A percentile compares a stretch with the other conserved stretches of the same genome.
These are phyloP conservation scores for Redunca redunca DNA, from an alignment of 2,113 vertebrate species.

Conservation along the genomic window DNA sequence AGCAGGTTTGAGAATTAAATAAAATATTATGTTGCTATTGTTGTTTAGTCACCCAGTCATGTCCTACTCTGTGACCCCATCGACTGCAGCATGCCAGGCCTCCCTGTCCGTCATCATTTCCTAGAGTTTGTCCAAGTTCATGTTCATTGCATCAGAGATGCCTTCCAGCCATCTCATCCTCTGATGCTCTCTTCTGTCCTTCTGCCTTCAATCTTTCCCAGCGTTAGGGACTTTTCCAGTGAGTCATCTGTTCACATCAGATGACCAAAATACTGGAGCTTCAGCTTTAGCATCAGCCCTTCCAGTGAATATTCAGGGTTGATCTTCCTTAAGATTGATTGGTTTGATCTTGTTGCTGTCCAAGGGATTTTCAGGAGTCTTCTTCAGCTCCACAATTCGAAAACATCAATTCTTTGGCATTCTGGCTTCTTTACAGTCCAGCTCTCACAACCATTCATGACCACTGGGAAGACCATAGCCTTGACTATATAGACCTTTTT, in stretches of 20 bases:
- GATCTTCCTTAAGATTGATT: neutral
- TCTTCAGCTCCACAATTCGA: neutral
- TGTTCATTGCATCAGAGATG: neutral
- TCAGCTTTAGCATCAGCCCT: neutral
- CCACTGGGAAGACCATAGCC: neutral
- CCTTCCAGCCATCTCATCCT: neutral
- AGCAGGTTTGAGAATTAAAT: neutral
- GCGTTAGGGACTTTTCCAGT: neutral
- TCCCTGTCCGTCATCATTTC: neutral
- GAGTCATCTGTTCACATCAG: neutral
- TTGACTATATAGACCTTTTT: neutral
- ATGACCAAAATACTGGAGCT: neutral
- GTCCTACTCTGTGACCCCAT: neutral
- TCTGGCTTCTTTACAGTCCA: neutral
- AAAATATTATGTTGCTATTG: neutral
- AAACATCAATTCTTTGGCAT: neutral
- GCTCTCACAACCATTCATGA: neutral
- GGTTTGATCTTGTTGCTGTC: neutral
- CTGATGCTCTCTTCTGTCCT: neutral
- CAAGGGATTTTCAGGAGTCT: neutral
- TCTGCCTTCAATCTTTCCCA: neutral
- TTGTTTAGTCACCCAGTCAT: neutral
- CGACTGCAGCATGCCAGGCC: neutral
- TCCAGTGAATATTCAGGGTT: neutral
- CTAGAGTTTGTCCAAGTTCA: neutral